Evolutionary conservation across 2,888 invertebrate genomes (phyloP), one percentile per base, ranked within the genome.

Genomic region (Drosophila subsilvestris): DNA sequence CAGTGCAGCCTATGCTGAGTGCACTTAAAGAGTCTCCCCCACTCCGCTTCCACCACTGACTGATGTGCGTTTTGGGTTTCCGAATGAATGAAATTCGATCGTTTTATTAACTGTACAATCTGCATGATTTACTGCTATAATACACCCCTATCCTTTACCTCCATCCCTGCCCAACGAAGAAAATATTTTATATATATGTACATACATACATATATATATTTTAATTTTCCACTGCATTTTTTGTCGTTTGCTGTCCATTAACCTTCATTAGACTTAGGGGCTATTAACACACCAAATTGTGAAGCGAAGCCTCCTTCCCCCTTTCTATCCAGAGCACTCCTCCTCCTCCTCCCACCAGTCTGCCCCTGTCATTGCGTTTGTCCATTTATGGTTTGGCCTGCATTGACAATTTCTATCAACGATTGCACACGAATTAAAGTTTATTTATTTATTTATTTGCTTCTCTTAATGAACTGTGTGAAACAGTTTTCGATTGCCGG

Each of bases 71-170:
- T 65, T 75, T 67, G 47, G 63, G 62, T 76, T 74, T 76, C 80
- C 67, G 80, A 89, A 90, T 89, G 89, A 84, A 89, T 89, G 89
- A 90, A 89, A 89, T 83, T 86, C 89, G 79, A 89, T 90, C 84
- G 82, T 86, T 89, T 89, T 90, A 89, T 89, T 90, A 89, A 89
- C 90, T 86, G 60, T 78, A 61, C 63, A 65, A 67, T 70, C 70
- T 58, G 76, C 55, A 63, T 58, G 48, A 47, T 58, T 57, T 48
- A 42, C 37, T 37, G 37, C 14, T 2, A 37, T 37, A 37, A 37
- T 37, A 14, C 37, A 37, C 37, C 37, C 37, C 37, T 7, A 37
- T 37, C 2, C 7, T 5, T 7, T 53, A 5, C 29, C 50, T 20
- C 29, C 5, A 22, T n/a, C 43, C 10, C n/a, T 8, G 12, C 2